phyloP scores from a whole-genome alignment of 1,140 invertebrate species.

The Cotesia typhae region DNA sequence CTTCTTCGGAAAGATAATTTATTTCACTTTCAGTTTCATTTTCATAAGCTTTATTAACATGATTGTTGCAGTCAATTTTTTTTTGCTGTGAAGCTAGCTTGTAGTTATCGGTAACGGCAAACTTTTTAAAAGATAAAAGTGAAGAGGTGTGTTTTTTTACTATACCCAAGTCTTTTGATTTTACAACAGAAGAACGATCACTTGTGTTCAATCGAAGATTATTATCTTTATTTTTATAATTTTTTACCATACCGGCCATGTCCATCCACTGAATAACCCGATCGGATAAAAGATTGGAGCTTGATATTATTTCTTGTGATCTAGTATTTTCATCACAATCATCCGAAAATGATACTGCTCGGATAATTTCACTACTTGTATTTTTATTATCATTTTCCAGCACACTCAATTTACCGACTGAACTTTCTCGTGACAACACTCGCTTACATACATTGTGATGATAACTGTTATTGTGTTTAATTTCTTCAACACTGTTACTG shows the following conservation, averaged over 20 bases:
- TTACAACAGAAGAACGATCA: not conserved
- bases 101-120: slow-evolving; percentile 39
- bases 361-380: not conserved
- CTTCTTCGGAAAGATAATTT: not conserved
- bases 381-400: slow-evolving; percentile 5
- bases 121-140: slow-evolving; percentile 25
- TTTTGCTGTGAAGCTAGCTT: slow-evolving; percentile 38
- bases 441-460: not conserved
- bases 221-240: slow-evolving; percentile 46
- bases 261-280: slow-evolving; percentile 67
- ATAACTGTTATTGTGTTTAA: not conserved
- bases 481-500: not conserved
- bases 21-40: slow-evolving; percentile 10
- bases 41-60: slow-evolving; percentile 6
- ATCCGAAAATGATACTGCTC: not conserved
- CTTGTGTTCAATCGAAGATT: not conserved
- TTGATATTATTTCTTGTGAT: slow-evolving; percentile 27
- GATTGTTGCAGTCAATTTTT: slow-evolving; percentile 3
- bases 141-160: slow-evolving; percentile 18
- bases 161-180: slow-evolving; percentile 4
- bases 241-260: slow-evolving; percentile 55
- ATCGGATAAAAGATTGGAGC: slow-evolving; percentile 58
- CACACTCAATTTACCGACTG: not conserved
- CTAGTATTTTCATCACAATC: slow-evolving; percentile 21
- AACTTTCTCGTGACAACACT: slow-evolving; percentile 23